Evolutionary conservation across 2,113 vertebrate species (phyloP).

Genomic region (Takifugu bimaculatus): DNA sequence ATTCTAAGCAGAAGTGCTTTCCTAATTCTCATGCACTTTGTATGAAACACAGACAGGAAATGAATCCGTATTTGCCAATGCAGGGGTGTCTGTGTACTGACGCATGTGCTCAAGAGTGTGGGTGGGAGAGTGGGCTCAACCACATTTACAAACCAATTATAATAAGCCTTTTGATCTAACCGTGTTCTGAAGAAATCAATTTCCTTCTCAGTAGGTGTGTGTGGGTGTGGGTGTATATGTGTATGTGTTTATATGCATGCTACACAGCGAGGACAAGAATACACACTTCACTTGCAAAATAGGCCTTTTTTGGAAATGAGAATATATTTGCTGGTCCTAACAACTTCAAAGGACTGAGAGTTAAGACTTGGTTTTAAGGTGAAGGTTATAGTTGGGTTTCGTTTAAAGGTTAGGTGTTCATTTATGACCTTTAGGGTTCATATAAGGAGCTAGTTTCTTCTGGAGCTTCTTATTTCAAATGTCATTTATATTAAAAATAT

Average conservation of each 20-base stretch:
- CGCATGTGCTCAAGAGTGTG: slow-evolving; percentile 18
- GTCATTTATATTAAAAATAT: too few relatives aligned
- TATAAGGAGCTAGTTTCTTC: too few relatives aligned
- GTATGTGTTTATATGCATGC: background rate
- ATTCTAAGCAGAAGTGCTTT: background rate
- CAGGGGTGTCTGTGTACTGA: slow-evolving; percentile 20
- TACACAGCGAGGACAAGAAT: background rate
- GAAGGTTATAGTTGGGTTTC: too few relatives aligned
- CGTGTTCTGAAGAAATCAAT: slow-evolving; percentile 65
- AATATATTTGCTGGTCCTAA: too few relatives aligned
- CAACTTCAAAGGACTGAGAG: too few relatives aligned
- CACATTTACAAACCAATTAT: slow-evolving; percentile 69
- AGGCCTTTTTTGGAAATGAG: too few relatives aligned
- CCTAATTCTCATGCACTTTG: slow-evolving; percentile 6
- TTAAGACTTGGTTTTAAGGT: too few relatives aligned
- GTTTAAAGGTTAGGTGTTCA: too few relatives aligned
- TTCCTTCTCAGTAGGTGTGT: slow-evolving; percentile 48
- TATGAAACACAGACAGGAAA: slow-evolving; percentile 7
- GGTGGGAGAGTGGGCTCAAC: slow-evolving; percentile 43
- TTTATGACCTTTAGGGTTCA: too few relatives aligned
- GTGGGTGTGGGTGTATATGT: slow-evolving; percentile 12
- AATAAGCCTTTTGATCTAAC: slow-evolving; percentile 65
- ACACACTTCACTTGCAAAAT: too few relatives aligned
- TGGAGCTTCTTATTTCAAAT: too few relatives aligned
- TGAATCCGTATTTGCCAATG: slow-evolving; percentile 28